phyloP scores from a whole-genome alignment of 2,113 vertebrate species.

The Capreolus pygargus region DNA sequence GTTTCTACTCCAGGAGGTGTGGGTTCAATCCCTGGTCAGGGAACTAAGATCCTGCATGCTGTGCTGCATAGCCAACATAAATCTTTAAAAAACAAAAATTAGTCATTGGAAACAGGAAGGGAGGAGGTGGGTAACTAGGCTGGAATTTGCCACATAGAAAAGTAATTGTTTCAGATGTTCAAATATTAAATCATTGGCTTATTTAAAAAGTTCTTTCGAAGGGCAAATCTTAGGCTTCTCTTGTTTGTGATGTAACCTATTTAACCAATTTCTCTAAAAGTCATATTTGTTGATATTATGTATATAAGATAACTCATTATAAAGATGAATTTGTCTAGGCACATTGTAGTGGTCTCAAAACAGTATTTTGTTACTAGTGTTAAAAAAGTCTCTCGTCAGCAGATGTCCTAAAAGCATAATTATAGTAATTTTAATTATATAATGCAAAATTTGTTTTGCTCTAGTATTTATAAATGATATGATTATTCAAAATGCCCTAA shows the following conservation, averaged over 20 bases:
- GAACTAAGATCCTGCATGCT: background rate
- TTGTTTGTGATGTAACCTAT: background rate
- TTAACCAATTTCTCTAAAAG: background rate
- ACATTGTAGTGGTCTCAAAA: background rate
- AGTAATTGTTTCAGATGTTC: background rate
- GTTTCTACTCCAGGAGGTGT: background rate
- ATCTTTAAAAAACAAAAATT: background rate
- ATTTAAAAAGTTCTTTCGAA: background rate
- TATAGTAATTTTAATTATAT: background rate
- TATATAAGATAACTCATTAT: background rate
- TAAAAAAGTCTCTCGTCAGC: background rate
- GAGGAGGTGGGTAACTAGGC: background rate
- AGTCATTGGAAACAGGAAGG: background rate
- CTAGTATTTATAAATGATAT: background rate
- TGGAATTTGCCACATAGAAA: background rate
- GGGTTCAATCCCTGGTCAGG: background rate
- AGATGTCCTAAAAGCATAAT: background rate
- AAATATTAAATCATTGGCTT: background rate
- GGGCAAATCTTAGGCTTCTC: background rate
- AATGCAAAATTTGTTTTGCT: background rate
- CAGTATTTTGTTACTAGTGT: background rate
- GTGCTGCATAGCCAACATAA: background rate
- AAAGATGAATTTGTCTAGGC: constrained; percentile 10
- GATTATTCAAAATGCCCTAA: constrained; percentile 4
- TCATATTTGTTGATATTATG: background rate